Base-by-base conservation (phyloP, 2,113 vertebrate genomes). In the Engystomops pustulosus region DNA sequence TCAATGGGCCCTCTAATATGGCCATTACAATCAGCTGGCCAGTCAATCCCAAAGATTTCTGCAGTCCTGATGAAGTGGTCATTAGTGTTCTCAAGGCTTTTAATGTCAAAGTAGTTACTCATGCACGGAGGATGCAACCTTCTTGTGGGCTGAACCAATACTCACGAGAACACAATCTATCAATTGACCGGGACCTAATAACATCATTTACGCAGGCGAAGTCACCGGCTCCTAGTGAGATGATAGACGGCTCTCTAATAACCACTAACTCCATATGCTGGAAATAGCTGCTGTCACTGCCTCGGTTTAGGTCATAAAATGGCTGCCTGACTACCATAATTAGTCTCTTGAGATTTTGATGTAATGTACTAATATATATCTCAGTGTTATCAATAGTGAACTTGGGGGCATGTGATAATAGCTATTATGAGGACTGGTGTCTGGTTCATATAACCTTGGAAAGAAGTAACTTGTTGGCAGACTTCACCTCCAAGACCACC, bases 81-180 rank as follows among this genome's bases (percentile, higher is more conserved):
- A 67, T 67, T 67, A 67, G 62, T 34, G 62, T 67, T 67, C 62
- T 36, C 62, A 36, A 67, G 62, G 62, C 62, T 67, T 67, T 67
- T 67, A 67, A 67, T 67, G 32, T 67, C 62, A 67, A 67, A 36
- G 62, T 67, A 67, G 62, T 67, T 67, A 67, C 62, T 34, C 62
- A 67, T 67, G 62, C 32, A 67, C 32, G 2, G 32, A 20, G 62
- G 7, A 67, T 67, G 62, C 15, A 20, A 67, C 62, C 62, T 34
- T 67, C 32, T 67, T 67, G 62, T 67, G 62, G 30, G 30, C 62
- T 36, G 62, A 18, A 67, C 62, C 62, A 67, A 67, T 67, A 36
- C 62, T 67, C 62, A 36, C 3, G 32, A 67, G 62, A 67, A 67
- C 32, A 4, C 62, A 67, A 67, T 67, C 30, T 67, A 67, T 67